These are phyloP conservation scores for Rana temporaria DNA, from an alignment of 2,113 vertebrate genomes.

Conservation along the genomic window DNA sequence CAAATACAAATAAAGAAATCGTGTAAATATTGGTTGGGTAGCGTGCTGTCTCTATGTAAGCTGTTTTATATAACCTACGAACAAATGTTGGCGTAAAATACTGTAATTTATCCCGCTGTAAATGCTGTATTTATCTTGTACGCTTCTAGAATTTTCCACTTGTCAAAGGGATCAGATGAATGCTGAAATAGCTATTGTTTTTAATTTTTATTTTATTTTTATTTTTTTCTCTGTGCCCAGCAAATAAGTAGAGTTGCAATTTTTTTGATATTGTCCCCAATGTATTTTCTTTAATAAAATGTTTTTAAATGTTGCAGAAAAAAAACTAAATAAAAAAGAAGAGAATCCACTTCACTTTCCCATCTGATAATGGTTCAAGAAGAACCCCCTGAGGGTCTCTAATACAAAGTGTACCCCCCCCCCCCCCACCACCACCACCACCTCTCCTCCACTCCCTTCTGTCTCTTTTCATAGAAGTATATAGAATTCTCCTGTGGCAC, in stretches of 20 bases:
- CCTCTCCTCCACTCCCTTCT: conserved; percentile 9
- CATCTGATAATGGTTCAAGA: conserved; percentile 63
- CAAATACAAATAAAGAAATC: conserved; percentile 56
- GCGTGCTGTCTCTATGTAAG: conserved; percentile 65
- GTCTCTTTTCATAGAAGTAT: conserved; percentile 58
- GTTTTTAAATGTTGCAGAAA: conserved; percentile 74
- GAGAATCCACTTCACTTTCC: conserved; percentile 67
- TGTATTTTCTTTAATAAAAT: conserved; percentile 77
- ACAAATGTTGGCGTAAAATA: conserved; percentile 75
- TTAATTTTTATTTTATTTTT: conserved; percentile 76
- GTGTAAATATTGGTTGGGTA: conserved; percentile 76
- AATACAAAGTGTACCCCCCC: conserved; percentile 58
- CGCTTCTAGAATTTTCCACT: conserved; percentile 76
- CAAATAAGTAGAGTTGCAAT: conserved; percentile 82
- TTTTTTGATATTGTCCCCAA: conserved; percentile 77
- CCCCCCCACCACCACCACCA: no score
- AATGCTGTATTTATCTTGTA: conserved; percentile 69
- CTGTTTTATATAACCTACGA: conserved; percentile 73
- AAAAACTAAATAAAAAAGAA: conserved; percentile 18
- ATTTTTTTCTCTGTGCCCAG: conserved; percentile 72
- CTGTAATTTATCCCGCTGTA: conserved; percentile 83
- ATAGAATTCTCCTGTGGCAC: conserved; percentile 60
- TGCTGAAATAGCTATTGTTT: conserved; percentile 81
- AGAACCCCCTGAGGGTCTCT: conserved; percentile 59
- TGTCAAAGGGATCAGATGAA: conserved; percentile 78